These are phyloP conservation scores for Euproctis similis DNA, from an alignment of 2,888 invertebrate species.

Conservation along the genomic window DNA sequence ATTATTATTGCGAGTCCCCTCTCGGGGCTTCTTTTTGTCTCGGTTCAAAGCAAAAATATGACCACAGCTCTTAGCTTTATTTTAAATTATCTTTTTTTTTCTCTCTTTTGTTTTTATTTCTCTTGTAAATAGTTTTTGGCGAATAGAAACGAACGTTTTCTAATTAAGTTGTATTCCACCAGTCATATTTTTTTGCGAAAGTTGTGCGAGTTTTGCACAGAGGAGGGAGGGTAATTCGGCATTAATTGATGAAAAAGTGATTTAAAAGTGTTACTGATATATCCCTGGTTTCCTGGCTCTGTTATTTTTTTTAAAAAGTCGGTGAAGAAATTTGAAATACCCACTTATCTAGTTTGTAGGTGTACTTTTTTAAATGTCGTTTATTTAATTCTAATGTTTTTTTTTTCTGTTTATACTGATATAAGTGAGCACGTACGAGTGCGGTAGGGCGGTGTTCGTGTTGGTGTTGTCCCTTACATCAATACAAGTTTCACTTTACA, in stretches of 20 bases:
- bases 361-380: slow-evolving; percentile 60
- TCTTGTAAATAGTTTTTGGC: slow-evolving; percentile 36
- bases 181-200: slow-evolving; percentile 33
- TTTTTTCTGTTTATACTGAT: slow-evolving; percentile 50
- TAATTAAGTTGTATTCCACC: slow-evolving; percentile 25
- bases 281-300: no score
- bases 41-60: slow-evolving; percentile 23
- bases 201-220: slow-evolving; percentile 15
- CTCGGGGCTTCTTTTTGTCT: slow-evolving; percentile 18
- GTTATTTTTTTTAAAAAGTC: no score
- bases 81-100: slow-evolving; percentile 27
- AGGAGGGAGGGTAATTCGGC: slow-evolving; percentile 12
- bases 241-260: slow-evolving; percentile 14
- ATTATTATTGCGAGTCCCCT: slow-evolving; percentile 25
- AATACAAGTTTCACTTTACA: slow-evolving; percentile 1
- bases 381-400: slow-evolving; percentile 53
- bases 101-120: slow-evolving; percentile 14
- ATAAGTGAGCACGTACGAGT: slow-evolving; percentile 43
- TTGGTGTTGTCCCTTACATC: slow-evolving; percentile 6
- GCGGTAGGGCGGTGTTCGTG: slow-evolving; percentile 19
- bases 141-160: slow-evolving; percentile 3
- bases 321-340: slow-evolving; percentile 12
- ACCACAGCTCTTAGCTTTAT: slow-evolving; percentile 43
- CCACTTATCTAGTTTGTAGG: slow-evolving; percentile 67
- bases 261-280: slow-evolving; percentile 4